Conservation (phyloP, 1,140 invertebrate species). For the Dryas iulia region DNA sequence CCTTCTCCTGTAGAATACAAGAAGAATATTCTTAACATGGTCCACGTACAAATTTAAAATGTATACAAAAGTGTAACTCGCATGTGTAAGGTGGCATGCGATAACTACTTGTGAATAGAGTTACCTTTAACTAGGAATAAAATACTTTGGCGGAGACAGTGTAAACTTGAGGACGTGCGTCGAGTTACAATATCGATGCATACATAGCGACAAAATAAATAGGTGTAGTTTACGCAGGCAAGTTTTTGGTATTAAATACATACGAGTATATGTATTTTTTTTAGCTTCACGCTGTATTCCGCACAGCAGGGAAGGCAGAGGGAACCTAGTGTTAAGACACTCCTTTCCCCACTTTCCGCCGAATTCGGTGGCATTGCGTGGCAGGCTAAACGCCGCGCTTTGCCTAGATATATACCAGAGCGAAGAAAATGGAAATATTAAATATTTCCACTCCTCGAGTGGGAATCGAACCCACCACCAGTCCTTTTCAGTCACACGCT, state of each 20-base stretch:
- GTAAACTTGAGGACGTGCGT: constrained; percentile 11
- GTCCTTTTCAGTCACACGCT: too few species aligned
- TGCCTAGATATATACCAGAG: too few species aligned
- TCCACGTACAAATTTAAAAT: neutral
- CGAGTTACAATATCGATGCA: constrained; percentile 9
- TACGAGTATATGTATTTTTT: neutral
- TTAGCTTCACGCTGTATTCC: neutral
- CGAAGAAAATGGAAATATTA: too few species aligned
- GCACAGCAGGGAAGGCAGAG: neutral
- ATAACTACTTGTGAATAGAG: constrained; percentile 12
- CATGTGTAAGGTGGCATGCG: neutral
- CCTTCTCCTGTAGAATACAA: too few species aligned
- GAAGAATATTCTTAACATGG: neutral
- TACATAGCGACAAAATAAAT: constrained; percentile 8
- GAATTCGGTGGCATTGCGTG: neutral
- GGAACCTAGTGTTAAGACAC: neutral
- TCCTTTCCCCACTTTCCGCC: neutral
- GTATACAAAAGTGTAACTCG: neutral
- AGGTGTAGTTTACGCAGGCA: neutral
- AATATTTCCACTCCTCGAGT: too few species aligned
- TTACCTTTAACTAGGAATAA: constrained; percentile 13
- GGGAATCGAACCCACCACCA: too few species aligned
- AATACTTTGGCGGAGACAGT: constrained; percentile 10
- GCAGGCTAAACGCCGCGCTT: neutral
- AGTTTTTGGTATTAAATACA: too few species aligned